phyloP scores from a whole-genome alignment of 2,888 invertebrate genomes.

The Loripinus fragilis region DNA sequence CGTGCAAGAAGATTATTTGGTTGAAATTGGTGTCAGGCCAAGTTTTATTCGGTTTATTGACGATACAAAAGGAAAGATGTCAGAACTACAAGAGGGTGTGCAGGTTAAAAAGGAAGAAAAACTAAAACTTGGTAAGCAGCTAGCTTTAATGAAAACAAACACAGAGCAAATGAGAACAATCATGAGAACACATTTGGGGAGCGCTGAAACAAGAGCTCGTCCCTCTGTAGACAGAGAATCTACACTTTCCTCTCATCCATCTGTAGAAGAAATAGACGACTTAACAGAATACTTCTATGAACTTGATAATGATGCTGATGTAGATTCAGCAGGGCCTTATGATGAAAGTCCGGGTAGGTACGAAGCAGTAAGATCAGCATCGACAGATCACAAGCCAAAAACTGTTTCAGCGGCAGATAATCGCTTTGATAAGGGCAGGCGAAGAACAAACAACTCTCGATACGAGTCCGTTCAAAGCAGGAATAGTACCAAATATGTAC shows the following conservation, averaged over 20 bases:
- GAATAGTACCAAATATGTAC: background rate
- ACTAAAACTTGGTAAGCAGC: slow-evolving; percentile 65
- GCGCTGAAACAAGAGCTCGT: slow-evolving; percentile 24
- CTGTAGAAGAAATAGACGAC: slow-evolving; percentile 20
- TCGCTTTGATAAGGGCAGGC: background rate
- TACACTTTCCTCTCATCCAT: slow-evolving; percentile 21
- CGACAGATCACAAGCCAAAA: background rate
- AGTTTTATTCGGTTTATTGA: slow-evolving; percentile 76
- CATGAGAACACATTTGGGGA: slow-evolving; percentile 64
- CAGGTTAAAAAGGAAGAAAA: slow-evolving; percentile 61
- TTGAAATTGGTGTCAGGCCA: slow-evolving; percentile 75
- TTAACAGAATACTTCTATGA: slow-evolving; percentile 9
- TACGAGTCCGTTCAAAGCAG: background rate
- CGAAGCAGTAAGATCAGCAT: background rate
- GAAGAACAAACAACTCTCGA: background rate
- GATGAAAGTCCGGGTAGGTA: slow-evolving; percentile 3
- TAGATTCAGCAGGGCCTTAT: slow-evolving; percentile 32
- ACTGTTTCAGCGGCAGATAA: background rate
- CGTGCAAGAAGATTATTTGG: slow-evolving; percentile 72
- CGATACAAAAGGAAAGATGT: slow-evolving; percentile 68
- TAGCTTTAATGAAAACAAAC: slow-evolving; percentile 68
- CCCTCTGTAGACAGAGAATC: slow-evolving; percentile 25
- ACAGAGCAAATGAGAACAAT: slow-evolving; percentile 66
- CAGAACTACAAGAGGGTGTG: slow-evolving; percentile 57
- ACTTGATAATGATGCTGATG: slow-evolving; percentile 55